Base-by-base conservation (phyloP, 2,797 vertebrate species). In the Danio aesculapii region DNA sequence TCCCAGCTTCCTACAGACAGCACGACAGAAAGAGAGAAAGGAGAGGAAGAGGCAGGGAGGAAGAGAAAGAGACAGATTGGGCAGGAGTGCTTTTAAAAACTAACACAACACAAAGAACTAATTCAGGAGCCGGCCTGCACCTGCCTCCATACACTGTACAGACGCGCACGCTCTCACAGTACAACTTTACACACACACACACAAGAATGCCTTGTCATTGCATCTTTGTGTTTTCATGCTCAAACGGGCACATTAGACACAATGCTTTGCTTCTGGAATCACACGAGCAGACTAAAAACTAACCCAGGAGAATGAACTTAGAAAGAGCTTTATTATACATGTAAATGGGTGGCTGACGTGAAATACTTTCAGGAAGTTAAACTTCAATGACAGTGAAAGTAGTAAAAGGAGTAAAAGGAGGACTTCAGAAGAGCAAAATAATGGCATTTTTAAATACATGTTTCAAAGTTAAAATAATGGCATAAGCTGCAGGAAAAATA, bases 41-140 rank as follows among this genome's bases (percentile, higher is more conserved):
- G 85, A 81, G 85, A 83, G 85, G 85, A 86, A 86, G 81, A 86
- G 83, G 83, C 83, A 69, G 50, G 62, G 83, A 85, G 79, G 85
- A 86, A 86, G 81, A 86, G 84, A 86, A 85, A 83, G 85, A 84
- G 85, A 85, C 83, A 83, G 81, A 86, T 85, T 83, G 78, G 75
- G 66, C 81, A 86, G 83, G 82, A 86, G 81, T 79, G 83, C 83
- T 81, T 86, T 83, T 86, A 85, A 83, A 30, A 83, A 85, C 81
- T 81, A 80, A 66, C 75, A 47, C 46, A 39, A 83, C 85, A 86
- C 85, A 86, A 86, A 86, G 85, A 85, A 72, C 81, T 83, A 66
- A 86, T 86, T 86, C 85, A 86, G 75, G 71, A 78, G 62, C 70
- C 17, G 58, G 71, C 52, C 75, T 86, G 85, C 85, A 86, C 85